Conservation (phyloP, 2,797 vertebrate genomes). For the Pygocentrus nattereri region DNA sequence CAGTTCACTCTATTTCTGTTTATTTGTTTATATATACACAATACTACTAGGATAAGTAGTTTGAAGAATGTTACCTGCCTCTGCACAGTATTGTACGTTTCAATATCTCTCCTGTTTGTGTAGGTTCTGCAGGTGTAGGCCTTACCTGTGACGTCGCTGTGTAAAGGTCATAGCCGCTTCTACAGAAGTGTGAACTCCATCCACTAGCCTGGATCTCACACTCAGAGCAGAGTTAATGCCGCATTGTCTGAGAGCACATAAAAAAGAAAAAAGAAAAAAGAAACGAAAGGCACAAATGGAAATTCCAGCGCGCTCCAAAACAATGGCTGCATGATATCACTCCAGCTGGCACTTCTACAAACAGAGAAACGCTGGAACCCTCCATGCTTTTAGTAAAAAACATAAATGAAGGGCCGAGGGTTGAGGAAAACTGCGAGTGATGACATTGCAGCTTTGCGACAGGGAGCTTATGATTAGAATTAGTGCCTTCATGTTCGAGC, state of each 20-base stretch:
- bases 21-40: too few relatives aligned
- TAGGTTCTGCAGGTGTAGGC: conserved; percentile 5
- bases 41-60: too few relatives aligned
- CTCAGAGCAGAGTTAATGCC: conserved; percentile 1
- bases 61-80: too few relatives aligned
- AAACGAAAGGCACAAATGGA: conserved; percentile 39
- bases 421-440: conserved; percentile 26
- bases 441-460: conserved; percentile 40
- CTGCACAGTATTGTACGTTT: too few relatives aligned
- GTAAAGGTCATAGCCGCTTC: neutral
- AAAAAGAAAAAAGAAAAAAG: conserved; percentile 17
- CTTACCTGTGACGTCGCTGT: conserved; percentile 21
- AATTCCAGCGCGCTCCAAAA: conserved; percentile 42
- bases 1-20: too few relatives aligned
- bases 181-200: conserved; percentile 14
- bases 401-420: conserved; percentile 28
- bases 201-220: conserved; percentile 20
- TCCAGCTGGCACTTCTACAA: conserved; percentile 24
- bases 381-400: conserved; percentile 40
- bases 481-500: neutral
- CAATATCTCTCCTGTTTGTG: too few relatives aligned
- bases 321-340: conserved; percentile 53
- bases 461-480: conserved; percentile 7
- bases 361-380: conserved; percentile 13
- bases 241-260: conserved; percentile 26